phyloP scores from a whole-genome alignment of 2,888 invertebrate genomes.

The Lasius fuliginosus region DNA sequence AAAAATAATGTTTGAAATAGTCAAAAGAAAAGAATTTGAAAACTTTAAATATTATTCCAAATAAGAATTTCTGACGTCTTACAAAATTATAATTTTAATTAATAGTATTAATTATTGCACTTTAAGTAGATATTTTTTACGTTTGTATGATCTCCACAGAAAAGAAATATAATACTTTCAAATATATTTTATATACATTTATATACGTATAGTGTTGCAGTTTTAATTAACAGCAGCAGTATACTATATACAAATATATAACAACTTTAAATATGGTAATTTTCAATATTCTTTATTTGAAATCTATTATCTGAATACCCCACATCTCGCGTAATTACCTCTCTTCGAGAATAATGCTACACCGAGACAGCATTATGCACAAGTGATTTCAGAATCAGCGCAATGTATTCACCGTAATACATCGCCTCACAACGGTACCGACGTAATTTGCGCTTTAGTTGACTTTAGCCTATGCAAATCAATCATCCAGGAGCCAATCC shows the following conservation, averaged over 20 bases:
- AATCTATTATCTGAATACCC: background rate
- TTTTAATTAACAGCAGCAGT: background rate
- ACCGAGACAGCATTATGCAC: background rate
- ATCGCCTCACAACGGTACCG: background rate
- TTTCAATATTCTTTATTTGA: background rate
- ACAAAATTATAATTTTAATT: background rate
- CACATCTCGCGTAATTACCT: slow-evolving; percentile 6
- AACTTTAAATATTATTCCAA: background rate
- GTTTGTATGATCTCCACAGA: background rate
- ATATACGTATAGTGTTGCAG: background rate
- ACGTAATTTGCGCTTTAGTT: slow-evolving; percentile 31
- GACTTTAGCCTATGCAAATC: slow-evolving; percentile 39
- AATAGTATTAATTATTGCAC: background rate
- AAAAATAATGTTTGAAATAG: background rate
- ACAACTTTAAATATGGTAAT: background rate
- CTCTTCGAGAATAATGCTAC: slow-evolving; percentile 31
- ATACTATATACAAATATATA: background rate
- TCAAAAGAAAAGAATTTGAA: background rate
- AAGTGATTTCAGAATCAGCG: slow-evolving; percentile 31
- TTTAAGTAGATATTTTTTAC: background rate
- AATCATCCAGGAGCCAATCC: slow-evolving; percentile 23
- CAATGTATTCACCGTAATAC: slow-evolving; percentile 32
- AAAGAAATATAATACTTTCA: background rate
- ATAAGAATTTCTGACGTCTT: background rate
- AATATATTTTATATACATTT: background rate